Evolutionary conservation across 2,797 vertebrate species (phyloP).

Genomic region (Cichlasoma orientale): DNA sequence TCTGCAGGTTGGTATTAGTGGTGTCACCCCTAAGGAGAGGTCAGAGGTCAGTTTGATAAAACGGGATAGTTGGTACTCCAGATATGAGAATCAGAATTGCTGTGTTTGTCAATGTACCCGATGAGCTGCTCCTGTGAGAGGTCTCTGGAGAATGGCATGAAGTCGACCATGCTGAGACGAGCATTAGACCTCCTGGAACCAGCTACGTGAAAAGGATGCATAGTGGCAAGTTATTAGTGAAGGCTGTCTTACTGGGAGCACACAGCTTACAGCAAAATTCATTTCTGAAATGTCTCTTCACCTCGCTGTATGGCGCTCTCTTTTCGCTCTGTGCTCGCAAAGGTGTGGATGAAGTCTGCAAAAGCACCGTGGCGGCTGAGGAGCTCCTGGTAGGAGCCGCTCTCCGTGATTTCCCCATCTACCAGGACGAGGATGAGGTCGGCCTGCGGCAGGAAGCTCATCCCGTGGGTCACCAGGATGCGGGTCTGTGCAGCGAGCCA

Average conservation of each 20-base stretch:
- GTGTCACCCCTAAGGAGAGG: constrained; percentile 78
- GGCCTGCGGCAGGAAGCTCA: constrained; percentile 89
- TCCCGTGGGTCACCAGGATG: constrained; percentile 91
- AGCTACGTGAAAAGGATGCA: constrained; percentile 47
- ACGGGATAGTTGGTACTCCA: background rate
- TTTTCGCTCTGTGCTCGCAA: constrained; percentile 77
- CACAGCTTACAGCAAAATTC: background rate
- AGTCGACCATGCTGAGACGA: constrained; percentile 83
- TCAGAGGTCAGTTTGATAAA: constrained; percentile 42
- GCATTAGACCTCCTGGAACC: constrained; percentile 83
- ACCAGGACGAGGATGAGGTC: constrained; percentile 90
- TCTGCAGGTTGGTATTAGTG: constrained; percentile 84
- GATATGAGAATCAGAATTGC: background rate
- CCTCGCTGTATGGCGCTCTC: constrained; percentile 80
- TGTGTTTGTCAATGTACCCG: constrained; percentile 65
- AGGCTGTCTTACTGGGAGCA: background rate
- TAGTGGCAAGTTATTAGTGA: background rate
- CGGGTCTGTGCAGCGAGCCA: constrained; percentile 85
- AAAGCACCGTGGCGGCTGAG: constrained; percentile 87
- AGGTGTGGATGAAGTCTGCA: constrained; percentile 87
- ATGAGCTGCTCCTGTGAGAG: constrained; percentile 86
- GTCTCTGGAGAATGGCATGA: constrained; percentile 85
- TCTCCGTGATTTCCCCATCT: constrained; percentile 90
- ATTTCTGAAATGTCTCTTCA: constrained; percentile 41
- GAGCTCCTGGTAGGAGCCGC: constrained; percentile 92